Conservation (phyloP, 2,113 vertebrate species). For the Carassius carassius region DNA sequence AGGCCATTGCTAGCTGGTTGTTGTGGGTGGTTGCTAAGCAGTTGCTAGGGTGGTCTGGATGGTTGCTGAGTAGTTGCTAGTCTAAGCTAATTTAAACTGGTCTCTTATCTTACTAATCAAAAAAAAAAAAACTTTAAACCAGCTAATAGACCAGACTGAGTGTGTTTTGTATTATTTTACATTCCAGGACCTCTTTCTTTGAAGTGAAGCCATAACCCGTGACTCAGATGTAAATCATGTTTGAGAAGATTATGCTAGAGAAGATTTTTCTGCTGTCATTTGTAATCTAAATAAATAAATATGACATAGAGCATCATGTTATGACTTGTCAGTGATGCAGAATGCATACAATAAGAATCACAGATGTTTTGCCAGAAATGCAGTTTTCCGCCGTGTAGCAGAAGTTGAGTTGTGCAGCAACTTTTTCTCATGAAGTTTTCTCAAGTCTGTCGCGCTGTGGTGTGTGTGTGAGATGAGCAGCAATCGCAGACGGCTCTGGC, state of each 20-base stretch:
- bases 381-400: no score
- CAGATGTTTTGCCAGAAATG: slow-evolving; percentile 17
- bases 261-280: background rate
- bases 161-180: background rate
- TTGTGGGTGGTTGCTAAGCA: no score
- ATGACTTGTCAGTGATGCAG: slow-evolving; percentile 16
- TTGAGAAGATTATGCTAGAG: background rate
- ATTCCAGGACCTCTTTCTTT: background rate
- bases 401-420: background rate
- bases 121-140: no score
- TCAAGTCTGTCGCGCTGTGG: background rate
- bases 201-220: background rate
- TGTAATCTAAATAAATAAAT: slow-evolving; percentile 2
- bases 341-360: background rate
- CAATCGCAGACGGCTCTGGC: slow-evolving; percentile 66
- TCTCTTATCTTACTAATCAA: no score
- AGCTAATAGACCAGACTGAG: no score
- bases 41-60: no score
- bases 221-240: background rate
- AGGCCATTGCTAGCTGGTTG: no score
- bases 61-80: no score
- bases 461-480: slow-evolving; percentile 51
- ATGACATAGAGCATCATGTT: background rate
- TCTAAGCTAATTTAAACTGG: no score
- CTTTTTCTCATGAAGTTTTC: background rate